Evolutionary conservation across 2,113 vertebrate genomes (phyloP).

Genomic region (Phoenicopterus ruber): DNA sequence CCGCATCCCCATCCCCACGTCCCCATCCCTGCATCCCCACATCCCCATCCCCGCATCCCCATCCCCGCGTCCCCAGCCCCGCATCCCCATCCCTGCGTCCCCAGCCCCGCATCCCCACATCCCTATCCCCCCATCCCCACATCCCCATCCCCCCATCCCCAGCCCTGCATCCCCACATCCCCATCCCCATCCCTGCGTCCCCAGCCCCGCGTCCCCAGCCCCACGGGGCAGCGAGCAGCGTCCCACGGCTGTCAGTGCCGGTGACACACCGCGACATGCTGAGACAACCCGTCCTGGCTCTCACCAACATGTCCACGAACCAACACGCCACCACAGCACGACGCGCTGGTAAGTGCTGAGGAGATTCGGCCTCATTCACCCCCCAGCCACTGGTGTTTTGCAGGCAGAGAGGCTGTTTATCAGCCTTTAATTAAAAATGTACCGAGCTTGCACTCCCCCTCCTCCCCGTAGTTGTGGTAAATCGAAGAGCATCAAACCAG

Average conservation of each 20-base stretch:
- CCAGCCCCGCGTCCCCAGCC: neutral
- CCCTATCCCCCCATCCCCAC: no score
- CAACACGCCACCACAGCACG: neutral
- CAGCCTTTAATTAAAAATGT: neutral
- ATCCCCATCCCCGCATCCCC: no score
- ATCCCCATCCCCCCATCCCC: neutral
- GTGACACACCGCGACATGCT: accelerated
- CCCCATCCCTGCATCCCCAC: neutral
- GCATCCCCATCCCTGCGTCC: accelerated
- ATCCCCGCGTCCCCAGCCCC: no score
- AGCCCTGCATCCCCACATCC: no score
- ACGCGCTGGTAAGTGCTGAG: accelerated
- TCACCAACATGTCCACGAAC: neutral
- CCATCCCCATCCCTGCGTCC: neutral
- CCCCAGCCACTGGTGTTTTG: neutral
- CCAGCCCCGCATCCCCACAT: neutral
- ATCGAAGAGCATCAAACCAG: neutral
- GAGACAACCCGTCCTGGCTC: neutral
- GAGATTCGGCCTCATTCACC: accelerated
- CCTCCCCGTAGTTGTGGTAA: neutral
- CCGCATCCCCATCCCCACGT: accelerated
- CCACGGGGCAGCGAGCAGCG: accelerated
- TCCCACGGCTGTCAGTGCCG: neutral
- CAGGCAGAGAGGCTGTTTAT: neutral
- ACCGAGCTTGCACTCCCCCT: neutral